Evolutionary conservation across 2,113 vertebrate genomes (phyloP), one percentile per base, ranked within the genome.

Genomic region (Heloderma charlesbogerti): DNA sequence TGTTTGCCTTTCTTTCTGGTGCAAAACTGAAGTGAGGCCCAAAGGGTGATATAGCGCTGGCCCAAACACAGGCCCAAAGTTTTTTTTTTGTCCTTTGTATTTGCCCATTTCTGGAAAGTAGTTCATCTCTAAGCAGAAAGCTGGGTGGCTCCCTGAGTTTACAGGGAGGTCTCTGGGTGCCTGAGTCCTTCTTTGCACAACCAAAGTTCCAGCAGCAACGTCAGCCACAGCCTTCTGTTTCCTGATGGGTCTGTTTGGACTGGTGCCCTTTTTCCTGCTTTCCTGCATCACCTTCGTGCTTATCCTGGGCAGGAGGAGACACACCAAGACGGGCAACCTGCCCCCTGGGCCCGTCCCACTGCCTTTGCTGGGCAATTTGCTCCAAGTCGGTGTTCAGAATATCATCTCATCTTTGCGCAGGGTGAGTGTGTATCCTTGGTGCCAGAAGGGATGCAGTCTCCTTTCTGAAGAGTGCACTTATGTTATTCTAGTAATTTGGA

Each of bases 301-400:
- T 12, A 27, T 91, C 57, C 91, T 89, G 20, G 43, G 71, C 31
- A 63, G 92, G 92, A 63, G 71, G 12, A 82, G 75, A 69, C 20
- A 60, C 15, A 67, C 69, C 77, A 83, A 31, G 10, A 87, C 16
- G 31, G 34, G 82, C 9, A 89, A 86, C 0, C 60, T 92, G 60
- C 90, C 92, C 40, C 92, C 90, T 12, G 90, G 90, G n/a, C 92
- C 92, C 15, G 77, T 88, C 43, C 90, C 92, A 0, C 25, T 93
- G 9, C 93, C 93, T 29, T 10, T 93, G 54, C 13, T 94, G 45
- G 93, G 93, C 69, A 94, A 91, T 69, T 29, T 93, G 34, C 85
- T 94, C 16, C 92, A 93, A 4, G 37, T 94, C 15, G 15, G 51
- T 10, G 3, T 86, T 34, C 1, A 18, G 6, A 6, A 86, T 29